Evolutionary conservation across 2,797 vertebrate genomes (phyloP), one percentile per base, ranked within the genome.

Genomic region (Cynodonichthys magdalenae): DNA sequence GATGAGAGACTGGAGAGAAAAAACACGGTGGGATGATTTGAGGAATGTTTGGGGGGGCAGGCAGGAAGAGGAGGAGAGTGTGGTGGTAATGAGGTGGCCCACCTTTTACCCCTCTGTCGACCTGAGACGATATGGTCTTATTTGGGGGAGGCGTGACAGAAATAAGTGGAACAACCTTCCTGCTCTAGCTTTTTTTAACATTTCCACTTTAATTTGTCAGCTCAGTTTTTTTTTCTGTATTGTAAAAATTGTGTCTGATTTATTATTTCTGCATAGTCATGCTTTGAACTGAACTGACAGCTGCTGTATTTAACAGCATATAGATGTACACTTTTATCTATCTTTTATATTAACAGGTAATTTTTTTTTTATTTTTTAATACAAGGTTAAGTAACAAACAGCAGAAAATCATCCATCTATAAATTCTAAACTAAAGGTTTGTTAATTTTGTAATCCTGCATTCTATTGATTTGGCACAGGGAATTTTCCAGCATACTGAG

Each of bases 1-100:
- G 90, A 93, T 90, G 91, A 92, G 88, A 91, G 87, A 81, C 86
- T 75, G 56, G 56, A 75, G 79, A 31, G 36, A 69, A 80, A 77
- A 59, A 74, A 71, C 59, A 63, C 66, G 75, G 50, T 36, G 71
- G 75, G 63, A 76, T 63, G 74, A 77, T 82, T 48, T 53, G 47
- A 63, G 76, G 53, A 63, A 55, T 56, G 66, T 10, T 8, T 20
- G 76, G 67, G 67, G 56, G 29, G 36, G 67, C 59, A 56, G 55
- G 68, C 74, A 80, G 86, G 83, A 89, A 89, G 85, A 79, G 77
- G 82, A n/a, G 50, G 75, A 18, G 45, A 71, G 41, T 60, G 42
- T 3, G 53, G 48, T 59, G 44, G 47, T 76, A 77, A 82, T 74
- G 66, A 83, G 72, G 71, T 15, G 45, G 44, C 52, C 53, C 59